Evolutionary conservation across 2,888 invertebrate genomes (phyloP).

Genomic region (Pollenia labialis): DNA sequence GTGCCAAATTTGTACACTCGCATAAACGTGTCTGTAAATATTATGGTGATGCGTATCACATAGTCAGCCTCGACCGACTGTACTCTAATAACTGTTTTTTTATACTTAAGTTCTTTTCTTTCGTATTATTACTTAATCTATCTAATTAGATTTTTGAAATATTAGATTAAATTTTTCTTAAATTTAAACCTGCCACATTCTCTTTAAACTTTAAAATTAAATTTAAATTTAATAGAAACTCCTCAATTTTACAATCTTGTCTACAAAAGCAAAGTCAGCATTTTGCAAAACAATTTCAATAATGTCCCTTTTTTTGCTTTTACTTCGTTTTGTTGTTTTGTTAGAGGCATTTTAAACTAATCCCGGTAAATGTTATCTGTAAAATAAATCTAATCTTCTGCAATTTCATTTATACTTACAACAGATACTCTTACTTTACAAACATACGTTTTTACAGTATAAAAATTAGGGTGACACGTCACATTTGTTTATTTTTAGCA

Average conservation of each 20-base stretch:
- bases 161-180: not conserved
- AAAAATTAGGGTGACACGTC: no score
- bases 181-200: not conserved
- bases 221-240: conserved; percentile 26
- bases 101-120: no score
- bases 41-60: no score
- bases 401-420: conserved; percentile 56
- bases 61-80: no score
- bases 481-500: no score
- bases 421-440: not conserved
- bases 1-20: no score
- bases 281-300: conserved; percentile 4
- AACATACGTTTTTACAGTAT: not conserved
- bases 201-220: not conserved
- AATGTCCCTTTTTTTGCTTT: conserved; percentile 23
- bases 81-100: no score
- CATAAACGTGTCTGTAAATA: no score
- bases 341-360: conserved; percentile 62
- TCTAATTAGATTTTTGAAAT: not conserved
- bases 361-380: conserved; percentile 59
- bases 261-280: not conserved
- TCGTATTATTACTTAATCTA: no score
- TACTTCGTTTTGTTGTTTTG: conserved; percentile 20
- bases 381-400: conserved; percentile 64
- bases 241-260: conserved; percentile 50